Conservation (phyloP, 2,888 invertebrate species). For the Pycnomerus fuliginosus region DNA sequence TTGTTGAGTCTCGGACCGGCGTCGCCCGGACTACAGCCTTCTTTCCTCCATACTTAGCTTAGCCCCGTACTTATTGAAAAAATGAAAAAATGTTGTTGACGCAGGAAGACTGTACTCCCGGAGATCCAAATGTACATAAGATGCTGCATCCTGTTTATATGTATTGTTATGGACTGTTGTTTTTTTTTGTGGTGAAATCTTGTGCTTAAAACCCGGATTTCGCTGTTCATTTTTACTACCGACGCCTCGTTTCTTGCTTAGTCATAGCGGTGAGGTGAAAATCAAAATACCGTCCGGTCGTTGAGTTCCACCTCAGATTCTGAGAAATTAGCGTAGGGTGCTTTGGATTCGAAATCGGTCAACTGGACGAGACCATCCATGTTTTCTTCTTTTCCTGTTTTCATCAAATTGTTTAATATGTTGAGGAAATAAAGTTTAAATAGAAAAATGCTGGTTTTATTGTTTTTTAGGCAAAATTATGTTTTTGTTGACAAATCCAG, state of each 20-base stretch:
- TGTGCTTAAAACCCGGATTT: constrained; percentile 5
- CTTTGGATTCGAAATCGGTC: too few relatives aligned
- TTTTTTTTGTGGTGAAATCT: constrained; percentile 35
- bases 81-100: constrained; percentile 11
- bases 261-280: too few relatives aligned
- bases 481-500: not conserved
- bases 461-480: too few relatives aligned
- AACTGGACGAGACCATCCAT: too few relatives aligned
- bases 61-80: constrained; percentile 14
- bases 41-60: constrained; percentile 30
- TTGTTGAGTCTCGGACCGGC: constrained; percentile 29
- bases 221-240: constrained; percentile 27
- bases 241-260: constrained; percentile 15
- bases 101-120: too few relatives aligned
- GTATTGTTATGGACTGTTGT: constrained; percentile 51
- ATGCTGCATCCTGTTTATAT: constrained; percentile 48
- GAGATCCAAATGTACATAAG: constrained; percentile 39
- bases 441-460: constrained; percentile 8
- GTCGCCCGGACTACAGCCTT: constrained; percentile 39
- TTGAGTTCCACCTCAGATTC: too few relatives aligned
- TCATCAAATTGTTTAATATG: constrained; percentile 7
- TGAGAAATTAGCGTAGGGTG: too few relatives aligned
- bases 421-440: constrained; percentile 25
- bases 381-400: constrained; percentile 1
- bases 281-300: too few relatives aligned